Base-by-base conservation (phyloP, 1,140 invertebrate genomes). In the Hylaeus anthracinus region DNA sequence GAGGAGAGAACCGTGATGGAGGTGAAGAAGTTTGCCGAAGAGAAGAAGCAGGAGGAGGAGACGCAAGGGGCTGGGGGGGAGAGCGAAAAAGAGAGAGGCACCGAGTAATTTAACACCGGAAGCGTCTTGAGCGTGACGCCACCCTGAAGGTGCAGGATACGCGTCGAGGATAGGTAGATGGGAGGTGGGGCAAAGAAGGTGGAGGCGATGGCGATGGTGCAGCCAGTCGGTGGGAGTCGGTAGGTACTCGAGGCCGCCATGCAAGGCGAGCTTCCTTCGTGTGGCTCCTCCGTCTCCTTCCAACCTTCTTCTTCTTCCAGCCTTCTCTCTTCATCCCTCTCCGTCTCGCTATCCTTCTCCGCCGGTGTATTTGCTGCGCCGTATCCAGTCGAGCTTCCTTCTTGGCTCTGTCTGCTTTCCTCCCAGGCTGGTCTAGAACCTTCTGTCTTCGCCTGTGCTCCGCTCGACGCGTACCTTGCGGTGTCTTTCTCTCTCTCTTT, bases 61-160 rank as follows among this genome's bases (percentile, higher is more conserved):
- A 56, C 64, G 2, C 63, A 67, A 53, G 9, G n/a, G 61, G 45
- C 66, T 14, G 53, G 66, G 66, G 61, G 60, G 63, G 53, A 84
- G 76, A 67, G 78, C 70, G 83, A 86, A 84, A 86, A 81, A 81
- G 80, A 84, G 79, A 79, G 81, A 79, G 81, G 65, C 85, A 84
- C 88, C 81, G 90, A 89, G 93, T 93, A 93, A 93, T 92, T 90
- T 89, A 93, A 93, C 92, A 93, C 93, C 93, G 93, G 93, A 93
- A 93, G 93, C 92, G 92, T 92, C 92, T 93, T 92, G 92, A 93
- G 90, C 91, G 91, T 92, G 92, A 93, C 93, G 93, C 93, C 93
- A 93, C 93, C 93, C 93, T 92, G 93, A 93, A 93, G 92, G 91
- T 93, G 91, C 91, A 92, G 92, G 90, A 93, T 92, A 92, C 91